Percentiles rank a stretch among this genome's conserved stretches.
Conservation (phyloP, 2,113 vertebrate genomes). For the Dromiciops gliroides region DNA sequence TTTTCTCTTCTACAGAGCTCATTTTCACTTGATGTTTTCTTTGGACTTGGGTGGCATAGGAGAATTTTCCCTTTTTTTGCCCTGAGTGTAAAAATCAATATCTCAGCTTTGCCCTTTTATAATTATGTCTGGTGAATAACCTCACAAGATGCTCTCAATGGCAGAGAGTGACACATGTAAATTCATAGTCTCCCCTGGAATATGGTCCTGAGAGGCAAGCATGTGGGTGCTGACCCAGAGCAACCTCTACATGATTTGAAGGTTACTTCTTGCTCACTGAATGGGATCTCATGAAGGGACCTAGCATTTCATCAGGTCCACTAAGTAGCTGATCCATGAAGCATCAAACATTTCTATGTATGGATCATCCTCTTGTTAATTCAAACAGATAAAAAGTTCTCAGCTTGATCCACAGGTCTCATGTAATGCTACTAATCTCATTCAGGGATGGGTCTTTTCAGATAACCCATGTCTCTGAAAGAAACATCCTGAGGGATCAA, state of each 20-base stretch:
- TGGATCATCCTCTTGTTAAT: not conserved
- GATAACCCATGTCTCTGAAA: not conserved
- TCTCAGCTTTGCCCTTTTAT: not conserved
- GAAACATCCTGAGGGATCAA: not conserved
- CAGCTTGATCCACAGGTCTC: not conserved
- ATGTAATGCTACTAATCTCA: not conserved
- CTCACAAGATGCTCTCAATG: not conserved
- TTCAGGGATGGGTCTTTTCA: not conserved
- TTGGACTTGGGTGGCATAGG: not conserved
- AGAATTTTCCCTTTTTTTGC: not conserved
- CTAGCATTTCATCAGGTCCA: not conserved
- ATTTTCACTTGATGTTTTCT: conserved; percentile 1
- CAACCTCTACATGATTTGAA: not conserved
- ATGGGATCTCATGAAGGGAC: not conserved
- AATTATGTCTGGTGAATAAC: not conserved
- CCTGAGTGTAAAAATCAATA: not conserved
- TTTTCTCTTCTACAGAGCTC: not conserved
- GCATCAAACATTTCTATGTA: not conserved
- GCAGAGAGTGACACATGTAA: not conserved
- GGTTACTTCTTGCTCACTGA: not conserved
- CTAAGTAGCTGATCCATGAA: not conserved
- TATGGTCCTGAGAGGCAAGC: not conserved
- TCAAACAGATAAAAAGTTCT: not conserved
- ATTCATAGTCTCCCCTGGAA: not conserved
- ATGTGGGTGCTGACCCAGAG: not conserved